These are phyloP conservation scores for Drosophila suboccidentalis DNA, from an alignment of 2,888 invertebrate genomes.

Conservation along the genomic window DNA sequence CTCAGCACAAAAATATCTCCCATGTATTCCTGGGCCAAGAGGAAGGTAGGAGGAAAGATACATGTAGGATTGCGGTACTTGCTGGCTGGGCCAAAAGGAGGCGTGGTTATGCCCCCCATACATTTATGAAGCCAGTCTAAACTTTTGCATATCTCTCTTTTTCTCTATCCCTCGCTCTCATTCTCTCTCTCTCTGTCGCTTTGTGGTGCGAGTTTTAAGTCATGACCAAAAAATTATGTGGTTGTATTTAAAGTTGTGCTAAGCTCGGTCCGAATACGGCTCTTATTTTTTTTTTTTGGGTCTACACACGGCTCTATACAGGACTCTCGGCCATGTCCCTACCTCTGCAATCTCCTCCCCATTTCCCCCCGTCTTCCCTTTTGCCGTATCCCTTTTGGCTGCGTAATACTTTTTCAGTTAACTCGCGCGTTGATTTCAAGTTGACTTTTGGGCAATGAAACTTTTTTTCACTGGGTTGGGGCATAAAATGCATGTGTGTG, in stretches of 20 bases:
- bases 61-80: slow-evolving; percentile 9
- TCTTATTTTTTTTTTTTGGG: slow-evolving; percentile 8
- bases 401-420: slow-evolving; percentile 79
- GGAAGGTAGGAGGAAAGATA: background rate
- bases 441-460: slow-evolving; percentile 65
- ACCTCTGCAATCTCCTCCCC: background rate
- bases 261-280: slow-evolving; percentile 50
- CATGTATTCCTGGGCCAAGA: slow-evolving; percentile 4
- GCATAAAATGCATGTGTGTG: slow-evolving; percentile 2
- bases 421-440: slow-evolving; percentile 73
- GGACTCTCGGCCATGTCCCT: background rate
- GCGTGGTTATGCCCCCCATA: slow-evolving; percentile 20
- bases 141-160: slow-evolving; percentile 56
- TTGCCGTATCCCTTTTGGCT: slow-evolving; percentile 31
- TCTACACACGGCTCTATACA: slow-evolving; percentile 10
- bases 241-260: slow-evolving; percentile 75
- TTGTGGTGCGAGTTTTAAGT: slow-evolving; percentile 56
- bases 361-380: background rate
- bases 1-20: slow-evolving; percentile 80
- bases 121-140: slow-evolving; percentile 75
- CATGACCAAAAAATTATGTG: slow-evolving; percentile 79
- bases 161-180: background rate
- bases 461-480: slow-evolving; percentile 39
- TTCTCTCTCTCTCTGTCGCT: slow-evolving; percentile 1
- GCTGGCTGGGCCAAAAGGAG: background rate